phyloP scores from a whole-genome alignment of 2,113 vertebrate genomes.

The Argyrosomus japonicus region DNA sequence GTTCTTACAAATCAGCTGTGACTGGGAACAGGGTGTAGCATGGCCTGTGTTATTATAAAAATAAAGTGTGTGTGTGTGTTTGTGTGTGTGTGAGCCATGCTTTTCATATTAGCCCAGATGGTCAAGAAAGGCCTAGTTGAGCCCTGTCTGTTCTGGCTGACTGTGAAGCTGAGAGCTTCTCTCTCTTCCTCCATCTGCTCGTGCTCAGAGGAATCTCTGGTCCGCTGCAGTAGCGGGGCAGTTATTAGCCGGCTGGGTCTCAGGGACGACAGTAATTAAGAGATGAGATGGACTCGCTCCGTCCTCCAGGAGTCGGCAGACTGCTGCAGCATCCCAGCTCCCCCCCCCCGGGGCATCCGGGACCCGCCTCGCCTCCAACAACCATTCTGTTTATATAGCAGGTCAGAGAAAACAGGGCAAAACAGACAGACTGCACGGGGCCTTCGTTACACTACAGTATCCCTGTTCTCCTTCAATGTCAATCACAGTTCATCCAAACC shows the following conservation, averaged over 20 bases:
- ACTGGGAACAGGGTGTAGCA: constrained; percentile 45
- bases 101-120: constrained; percentile 63
- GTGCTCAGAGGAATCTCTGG: constrained; percentile 47
- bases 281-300: constrained; percentile 61
- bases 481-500: constrained; percentile 10
- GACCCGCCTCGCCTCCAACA: constrained; percentile 22
- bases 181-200: constrained; percentile 70
- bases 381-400: constrained; percentile 57
- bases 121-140: constrained; percentile 68
- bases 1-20: constrained; percentile 63
- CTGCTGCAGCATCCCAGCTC: constrained; percentile 22
- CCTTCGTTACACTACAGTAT: not conserved
- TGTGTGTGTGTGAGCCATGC: constrained; percentile 17
- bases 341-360: not conserved
- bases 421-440: constrained; percentile 25
- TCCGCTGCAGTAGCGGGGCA: constrained; percentile 37
- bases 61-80: constrained; percentile 37
- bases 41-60: constrained; percentile 60
- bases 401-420: constrained; percentile 50
- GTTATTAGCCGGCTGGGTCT: constrained; percentile 69
- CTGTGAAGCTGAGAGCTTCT: constrained; percentile 50
- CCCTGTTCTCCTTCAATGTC: constrained; percentile 7
- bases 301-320: constrained; percentile 59
- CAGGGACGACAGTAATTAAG: constrained; percentile 76
- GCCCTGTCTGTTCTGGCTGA: constrained; percentile 45